Conservation (phyloP, 2,113 vertebrate species). For the Pluvianellus socialis region DNA sequence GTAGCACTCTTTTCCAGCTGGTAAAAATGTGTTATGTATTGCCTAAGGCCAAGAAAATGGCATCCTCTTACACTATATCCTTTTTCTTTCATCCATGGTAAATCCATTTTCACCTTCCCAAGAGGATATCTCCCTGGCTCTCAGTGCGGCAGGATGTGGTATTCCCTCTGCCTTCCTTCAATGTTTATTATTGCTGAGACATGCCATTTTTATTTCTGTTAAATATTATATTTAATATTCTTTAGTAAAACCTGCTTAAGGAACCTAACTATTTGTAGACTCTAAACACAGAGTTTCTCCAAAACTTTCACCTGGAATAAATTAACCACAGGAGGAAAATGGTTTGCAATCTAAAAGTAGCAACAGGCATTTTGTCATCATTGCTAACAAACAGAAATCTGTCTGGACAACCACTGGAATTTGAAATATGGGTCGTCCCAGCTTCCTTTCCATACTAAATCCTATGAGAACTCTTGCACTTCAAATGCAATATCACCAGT, state of each 20-base stretch:
- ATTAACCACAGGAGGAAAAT: constrained; percentile 27
- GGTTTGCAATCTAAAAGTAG: constrained; percentile 27
- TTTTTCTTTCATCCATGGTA: neutral
- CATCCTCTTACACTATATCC: neutral
- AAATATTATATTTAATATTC: neutral
- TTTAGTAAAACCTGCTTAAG: neutral
- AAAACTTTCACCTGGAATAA: neutral
- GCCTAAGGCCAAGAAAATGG: constrained; percentile 16
- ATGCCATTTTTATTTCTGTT: constrained; percentile 10
- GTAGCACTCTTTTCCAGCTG: neutral
- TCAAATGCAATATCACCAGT: neutral
- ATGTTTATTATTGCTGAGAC: neutral
- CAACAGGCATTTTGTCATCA: constrained; percentile 39
- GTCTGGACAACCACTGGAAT: constrained; percentile 34
- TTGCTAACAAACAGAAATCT: constrained; percentile 35
- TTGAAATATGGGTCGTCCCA: neutral
- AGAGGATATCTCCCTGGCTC: neutral
- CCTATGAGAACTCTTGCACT: neutral
- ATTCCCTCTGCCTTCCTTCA: neutral
- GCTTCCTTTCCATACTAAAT: neutral
- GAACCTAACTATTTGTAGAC: neutral
- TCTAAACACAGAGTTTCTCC: neutral
- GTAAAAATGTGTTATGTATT: neutral
- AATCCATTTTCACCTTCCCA: constrained; percentile 34
- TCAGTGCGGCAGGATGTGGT: neutral